Evolutionary conservation across 2,113 vertebrate genomes (phyloP), one percentile per base, ranked within the genome.

Genomic region (Onychostruthus taczanowskii): DNA sequence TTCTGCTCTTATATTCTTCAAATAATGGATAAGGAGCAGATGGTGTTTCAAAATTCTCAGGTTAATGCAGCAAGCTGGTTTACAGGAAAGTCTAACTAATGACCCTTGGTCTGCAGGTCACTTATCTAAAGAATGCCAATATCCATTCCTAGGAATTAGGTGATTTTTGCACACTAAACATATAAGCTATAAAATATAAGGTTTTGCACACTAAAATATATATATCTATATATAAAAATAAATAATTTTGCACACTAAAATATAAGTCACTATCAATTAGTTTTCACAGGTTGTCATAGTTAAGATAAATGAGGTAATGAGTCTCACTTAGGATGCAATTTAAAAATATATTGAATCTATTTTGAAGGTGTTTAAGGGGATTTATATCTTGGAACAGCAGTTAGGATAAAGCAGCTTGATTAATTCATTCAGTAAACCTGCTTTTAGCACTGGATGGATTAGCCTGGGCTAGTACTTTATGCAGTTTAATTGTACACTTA

Each of bases 401-500:
- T 81, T 78, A 70, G 64, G 43, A 89, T 81, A 92, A 78, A 81
- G 19, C 16, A 61, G 59, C 30, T 87, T 83, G 85, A 96, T 94
- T 92, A 94, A 92, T 88, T 90, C 21, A 59, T 88, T 94, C 76
- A 84, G 47, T 70, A 90, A 94, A 86, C 37, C 50, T 53, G 31
- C 46, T 90, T 95, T 92, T 86, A 95, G 83, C 46, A 76, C 23
- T 59, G 61, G 47, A 77, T 92, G 56, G 79, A 89, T 90, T 92
- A 94, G 43, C 33, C 68, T 81, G 35, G 56, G 59, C 68, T 74
- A 63, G 56, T 59, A 80, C 30, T 76, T 84, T 52, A 47, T 5
- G 10, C 39, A 77, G 35, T 83, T 82, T 89, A 92, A 95, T 93
- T 89, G 72, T 63, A 96, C 50, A 55, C 81, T 93, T 80, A 84